phyloP scores from a whole-genome alignment of 2,113 vertebrate genomes.

The Typhlomys cinereus region DNA sequence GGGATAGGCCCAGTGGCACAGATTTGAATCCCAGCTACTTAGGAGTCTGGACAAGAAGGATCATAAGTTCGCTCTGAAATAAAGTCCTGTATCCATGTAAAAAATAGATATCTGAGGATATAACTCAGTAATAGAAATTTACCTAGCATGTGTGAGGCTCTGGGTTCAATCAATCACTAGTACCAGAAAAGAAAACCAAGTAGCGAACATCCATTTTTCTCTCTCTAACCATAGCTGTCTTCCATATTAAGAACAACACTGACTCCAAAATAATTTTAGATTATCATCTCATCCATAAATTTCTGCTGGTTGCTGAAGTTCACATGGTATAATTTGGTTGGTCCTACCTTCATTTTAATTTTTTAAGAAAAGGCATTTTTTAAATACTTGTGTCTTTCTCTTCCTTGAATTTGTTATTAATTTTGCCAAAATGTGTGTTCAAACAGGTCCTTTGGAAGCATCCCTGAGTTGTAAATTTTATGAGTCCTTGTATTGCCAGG shows the following conservation, averaged over 20 bases:
- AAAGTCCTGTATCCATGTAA: background rate
- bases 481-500: background rate
- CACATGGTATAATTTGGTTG: background rate
- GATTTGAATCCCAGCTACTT: background rate
- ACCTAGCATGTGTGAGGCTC: background rate
- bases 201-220: background rate
- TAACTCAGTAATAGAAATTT: background rate
- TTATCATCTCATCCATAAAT: background rate
- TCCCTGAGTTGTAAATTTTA: background rate
- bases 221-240: background rate
- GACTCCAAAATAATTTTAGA: background rate
- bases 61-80: background rate
- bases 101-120: no score
- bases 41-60: background rate
- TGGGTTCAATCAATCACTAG: background rate
- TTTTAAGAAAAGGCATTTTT: background rate
- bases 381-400: background rate
- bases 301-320: background rate
- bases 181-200: background rate
- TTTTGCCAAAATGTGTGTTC: background rate
- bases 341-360: background rate
- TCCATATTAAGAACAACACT: background rate
- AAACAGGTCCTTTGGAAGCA: background rate
- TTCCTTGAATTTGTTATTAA: background rate
- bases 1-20: background rate